phyloP scores from a whole-genome alignment of 2,888 invertebrate genomes.

The Drosophila merina region DNA sequence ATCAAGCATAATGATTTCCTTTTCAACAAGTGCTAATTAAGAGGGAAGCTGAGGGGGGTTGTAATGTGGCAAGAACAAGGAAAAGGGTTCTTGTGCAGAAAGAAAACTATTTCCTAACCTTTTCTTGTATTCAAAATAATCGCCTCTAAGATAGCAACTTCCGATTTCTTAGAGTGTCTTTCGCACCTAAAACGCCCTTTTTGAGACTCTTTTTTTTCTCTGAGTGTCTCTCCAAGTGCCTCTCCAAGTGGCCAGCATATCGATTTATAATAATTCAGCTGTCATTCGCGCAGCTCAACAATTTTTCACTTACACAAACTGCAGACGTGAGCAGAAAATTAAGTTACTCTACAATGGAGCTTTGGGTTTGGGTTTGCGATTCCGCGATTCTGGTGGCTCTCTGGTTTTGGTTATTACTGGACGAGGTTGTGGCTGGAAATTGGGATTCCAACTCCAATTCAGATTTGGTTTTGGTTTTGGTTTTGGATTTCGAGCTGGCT shows the following conservation, averaged over 20 bases:
- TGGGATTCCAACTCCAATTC: constrained; percentile 32
- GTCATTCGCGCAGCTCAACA: constrained; percentile 76
- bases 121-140: too few species aligned
- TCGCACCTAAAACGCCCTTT: constrained; percentile 34
- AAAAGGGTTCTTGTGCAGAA: constrained; percentile 3
- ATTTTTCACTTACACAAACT: constrained; percentile 72
- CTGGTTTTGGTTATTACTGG: constrained; percentile 34
- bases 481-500: constrained; percentile 65
- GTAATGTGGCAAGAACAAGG: too few species aligned
- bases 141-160: not conserved
- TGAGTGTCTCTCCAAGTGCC: too few species aligned
- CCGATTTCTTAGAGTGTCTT: constrained; percentile 6
- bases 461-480: constrained; percentile 50
- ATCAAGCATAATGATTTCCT: constrained; percentile 80
- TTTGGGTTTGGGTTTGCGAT: constrained; percentile 9
- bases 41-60: constrained; percentile 28
- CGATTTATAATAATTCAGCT: constrained; percentile 83
- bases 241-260: constrained; percentile 55
- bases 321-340: constrained; percentile 82
- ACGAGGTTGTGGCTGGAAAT: constrained; percentile 26
- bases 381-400: constrained; percentile 30
- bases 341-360: constrained; percentile 55
- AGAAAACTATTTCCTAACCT: too few species aligned
- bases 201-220: constrained; percentile 22
- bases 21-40: constrained; percentile 79